Percentiles rank a stretch among this genome's conserved stretches.
phyloP scores from a whole-genome alignment of 1,140 invertebrate genomes.

The Eumaeus atala region DNA sequence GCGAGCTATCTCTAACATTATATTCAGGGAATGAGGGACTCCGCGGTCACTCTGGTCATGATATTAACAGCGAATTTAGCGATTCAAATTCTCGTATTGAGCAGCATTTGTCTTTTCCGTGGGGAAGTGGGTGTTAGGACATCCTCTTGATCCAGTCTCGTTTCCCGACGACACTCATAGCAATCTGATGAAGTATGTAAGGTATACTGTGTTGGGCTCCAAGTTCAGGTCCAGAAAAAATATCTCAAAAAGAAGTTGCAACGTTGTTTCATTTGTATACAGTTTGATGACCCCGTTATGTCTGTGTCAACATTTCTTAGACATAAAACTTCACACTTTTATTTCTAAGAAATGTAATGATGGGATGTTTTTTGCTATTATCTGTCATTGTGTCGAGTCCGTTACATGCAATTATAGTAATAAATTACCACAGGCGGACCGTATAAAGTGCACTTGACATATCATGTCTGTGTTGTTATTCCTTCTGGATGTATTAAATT shows the following conservation, averaged over 20 bases:
- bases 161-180: no score
- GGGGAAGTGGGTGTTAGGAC: no score
- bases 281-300: slow-evolving; percentile 23
- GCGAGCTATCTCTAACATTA: no score
- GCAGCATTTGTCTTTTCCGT: no score
- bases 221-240: neutral
- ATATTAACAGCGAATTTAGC: no score
- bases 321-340: slow-evolving; percentile 10
- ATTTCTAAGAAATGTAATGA: slow-evolving; percentile 12
- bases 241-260: no score
- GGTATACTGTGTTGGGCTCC: no score
- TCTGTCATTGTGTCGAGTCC: slow-evolving; percentile 23
- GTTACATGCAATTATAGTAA: slow-evolving; percentile 15
- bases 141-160: no score
- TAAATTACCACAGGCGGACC: neutral
- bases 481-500: slow-evolving; percentile 1
- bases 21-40: no score
- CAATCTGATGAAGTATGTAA: no score
- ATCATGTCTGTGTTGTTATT: neutral
- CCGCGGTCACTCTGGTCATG: no score
- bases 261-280: slow-evolving; percentile 15
- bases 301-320: slow-evolving; percentile 24
- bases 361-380: slow-evolving; percentile 22
- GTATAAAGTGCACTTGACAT: slow-evolving; percentile 3
- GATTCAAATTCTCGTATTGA: no score